Percentiles rank a stretch among this genome's conserved stretches.
Conservation (phyloP, 2,888 invertebrate genomes). For the Phrixothrix hirtus region DNA sequence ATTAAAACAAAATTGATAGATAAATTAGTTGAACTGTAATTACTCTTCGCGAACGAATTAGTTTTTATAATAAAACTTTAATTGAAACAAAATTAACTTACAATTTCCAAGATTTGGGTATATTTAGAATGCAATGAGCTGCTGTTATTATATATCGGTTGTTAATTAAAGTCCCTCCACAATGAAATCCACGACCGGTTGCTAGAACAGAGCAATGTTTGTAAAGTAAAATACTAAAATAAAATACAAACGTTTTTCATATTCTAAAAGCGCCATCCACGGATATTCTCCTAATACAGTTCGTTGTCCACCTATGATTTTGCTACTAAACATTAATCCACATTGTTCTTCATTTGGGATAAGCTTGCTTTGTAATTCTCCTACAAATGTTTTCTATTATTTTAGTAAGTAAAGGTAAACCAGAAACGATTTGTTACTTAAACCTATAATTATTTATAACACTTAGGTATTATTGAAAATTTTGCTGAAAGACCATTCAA, state of each 20-base stretch:
- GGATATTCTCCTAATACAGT: slow-evolving; percentile 70
- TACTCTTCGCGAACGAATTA: too few species aligned
- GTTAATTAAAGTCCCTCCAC: slow-evolving; percentile 73
- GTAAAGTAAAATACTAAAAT: slow-evolving; percentile 48
- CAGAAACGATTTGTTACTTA: too few species aligned
- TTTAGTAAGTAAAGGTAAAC: too few species aligned
- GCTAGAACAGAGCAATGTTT: too few species aligned
- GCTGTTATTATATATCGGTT: slow-evolving; percentile 72
- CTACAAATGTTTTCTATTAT: too few species aligned
- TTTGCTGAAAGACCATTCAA: too few species aligned
- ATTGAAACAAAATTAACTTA: slow-evolving; percentile 56
- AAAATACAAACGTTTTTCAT: slow-evolving; percentile 59
- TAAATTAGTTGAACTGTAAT: too few species aligned
- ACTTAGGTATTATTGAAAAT: too few species aligned
- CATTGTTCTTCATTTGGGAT: slow-evolving; percentile 56
- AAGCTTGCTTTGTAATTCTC: slow-evolving; percentile 28
- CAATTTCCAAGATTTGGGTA: slow-evolving; percentile 67
- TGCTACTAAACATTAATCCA: slow-evolving; percentile 55
- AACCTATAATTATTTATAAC: too few species aligned
- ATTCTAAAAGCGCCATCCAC: slow-evolving; percentile 59
- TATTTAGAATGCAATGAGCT: slow-evolving; percentile 72
- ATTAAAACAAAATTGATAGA: too few species aligned
- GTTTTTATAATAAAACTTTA: too few species aligned
- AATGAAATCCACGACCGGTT: slow-evolving; percentile 67
- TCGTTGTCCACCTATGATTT: slow-evolving; percentile 65